Evolutionary conservation across 2,888 invertebrate species (phyloP), one percentile per base, ranked within the genome.

Genomic region (Chydorus sphaericus): DNA sequence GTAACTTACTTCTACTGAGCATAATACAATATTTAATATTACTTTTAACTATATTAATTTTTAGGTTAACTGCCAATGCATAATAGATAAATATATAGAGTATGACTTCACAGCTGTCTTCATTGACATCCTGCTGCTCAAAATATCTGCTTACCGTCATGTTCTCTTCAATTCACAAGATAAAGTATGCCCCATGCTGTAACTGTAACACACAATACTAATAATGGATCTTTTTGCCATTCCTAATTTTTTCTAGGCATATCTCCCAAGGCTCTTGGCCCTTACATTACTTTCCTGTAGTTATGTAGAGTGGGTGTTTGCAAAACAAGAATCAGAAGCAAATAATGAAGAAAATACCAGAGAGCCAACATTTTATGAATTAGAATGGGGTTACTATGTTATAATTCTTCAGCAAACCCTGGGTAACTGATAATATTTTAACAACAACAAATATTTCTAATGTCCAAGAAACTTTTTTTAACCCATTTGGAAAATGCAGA

Each of bases 241-340:
- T n/a, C n/a, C n/a, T n/a, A n/a, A n/a, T n/a, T n/a, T n/a, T n/a
- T 33, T 44, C 18, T 10, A 44, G 44, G 11, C 44, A 18, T 26
- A 44, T 11, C 26, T 44, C 5, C 18, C 44, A 23, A 20, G 44
- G 8, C 44, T 44, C 28, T 4, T 44, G 44, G 44, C 44, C 4
- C 44, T 44, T 10, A 44, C 44, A 26, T 28, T 44, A 26, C 44
- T 44, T 44, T 44, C 44, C 23, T 44, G 6, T 2, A 44, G 44
- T 16, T 44, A 44, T 44, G 44, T 44, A 26, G 44, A 44, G 20
- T 44, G 44, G 44, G 44, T 44, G n/a, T n/a, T 26, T 44, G 16
- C 23, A 6, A 44, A 44, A 44, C 26, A n/a, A 23, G 14, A 44
- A 44, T 26, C 7, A 4, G 23, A 44, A 26, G 11, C 23, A 10